Conservation (phyloP, 2,113 vertebrate genomes). For the Hippocampus comes region DNA sequence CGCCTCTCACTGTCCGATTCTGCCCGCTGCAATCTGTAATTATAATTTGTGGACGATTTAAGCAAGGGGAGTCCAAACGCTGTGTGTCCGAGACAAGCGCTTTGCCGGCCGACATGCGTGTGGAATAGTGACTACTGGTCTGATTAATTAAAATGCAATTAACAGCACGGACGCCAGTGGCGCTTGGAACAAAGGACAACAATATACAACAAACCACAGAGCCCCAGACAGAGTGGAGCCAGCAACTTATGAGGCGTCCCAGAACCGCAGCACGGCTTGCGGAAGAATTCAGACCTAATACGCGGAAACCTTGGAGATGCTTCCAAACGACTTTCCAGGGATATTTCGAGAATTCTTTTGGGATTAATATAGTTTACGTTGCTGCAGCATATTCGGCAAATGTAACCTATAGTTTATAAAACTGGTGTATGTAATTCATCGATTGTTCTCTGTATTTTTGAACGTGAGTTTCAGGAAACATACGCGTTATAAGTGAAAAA, state of each 20-base stretch:
- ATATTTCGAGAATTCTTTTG: neutral
- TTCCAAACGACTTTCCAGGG: fast-evolving
- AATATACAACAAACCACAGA: constrained; percentile 38
- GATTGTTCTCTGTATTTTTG: neutral
- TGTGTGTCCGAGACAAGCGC: neutral
- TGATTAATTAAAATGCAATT: constrained; percentile 12
- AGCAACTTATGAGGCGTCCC: constrained; percentile 69
- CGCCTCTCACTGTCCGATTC: constrained; percentile 35
- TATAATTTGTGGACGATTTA: neutral
- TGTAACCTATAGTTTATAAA: neutral
- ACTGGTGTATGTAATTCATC: neutral
- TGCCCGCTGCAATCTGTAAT: neutral
- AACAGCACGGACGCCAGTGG: constrained; percentile 3
- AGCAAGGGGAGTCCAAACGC: constrained; percentile 5
- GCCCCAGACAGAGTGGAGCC: constrained; percentile 76
- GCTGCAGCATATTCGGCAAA: neutral
- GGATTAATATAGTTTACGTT: neutral
- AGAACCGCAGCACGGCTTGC: constrained; percentile 64
- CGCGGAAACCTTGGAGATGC: constrained; percentile 1
- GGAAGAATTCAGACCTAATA: constrained; percentile 31
- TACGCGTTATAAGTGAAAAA: neutral
- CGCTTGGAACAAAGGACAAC: constrained; percentile 42
- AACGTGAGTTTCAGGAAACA: neutral
- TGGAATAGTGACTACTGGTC: neutral
- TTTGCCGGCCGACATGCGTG: neutral